phyloP scores from a whole-genome alignment of 1,140 invertebrate species.

The Nomia melanderi region DNA sequence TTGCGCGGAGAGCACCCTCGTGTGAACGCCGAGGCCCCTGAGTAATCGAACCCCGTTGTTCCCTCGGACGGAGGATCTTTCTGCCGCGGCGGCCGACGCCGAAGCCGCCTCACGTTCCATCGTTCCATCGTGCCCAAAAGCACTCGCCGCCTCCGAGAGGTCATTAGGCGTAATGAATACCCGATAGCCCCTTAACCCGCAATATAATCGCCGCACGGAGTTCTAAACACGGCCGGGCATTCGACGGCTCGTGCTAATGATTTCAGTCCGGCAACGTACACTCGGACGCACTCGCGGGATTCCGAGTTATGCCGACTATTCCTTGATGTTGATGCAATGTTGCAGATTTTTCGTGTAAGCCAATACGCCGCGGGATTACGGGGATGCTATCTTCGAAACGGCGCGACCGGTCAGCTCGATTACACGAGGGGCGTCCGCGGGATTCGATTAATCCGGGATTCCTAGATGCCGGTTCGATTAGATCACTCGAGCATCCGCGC shows the following conservation, averaged over 20 bases:
- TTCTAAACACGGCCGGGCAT: constrained; percentile 45
- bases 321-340: neutral
- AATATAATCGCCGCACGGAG: constrained; percentile 56
- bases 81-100: constrained; percentile 24
- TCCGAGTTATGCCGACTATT: neutral
- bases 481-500: too few species aligned
- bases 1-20: constrained; percentile 76
- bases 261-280: constrained; percentile 53
- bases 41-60: constrained; percentile 76
- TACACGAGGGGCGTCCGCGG: too few species aligned
- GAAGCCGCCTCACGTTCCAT: constrained; percentile 60
- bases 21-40: constrained; percentile 72
- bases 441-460: too few species aligned
- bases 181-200: constrained; percentile 63
- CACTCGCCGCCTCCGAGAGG: constrained; percentile 63
- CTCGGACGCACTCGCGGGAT: neutral
- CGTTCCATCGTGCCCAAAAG: constrained; percentile 61
- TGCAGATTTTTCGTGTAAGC: neutral
- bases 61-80: constrained; percentile 57
- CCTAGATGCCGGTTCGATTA: too few species aligned
- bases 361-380: too few species aligned
- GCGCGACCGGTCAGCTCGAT: too few species aligned
- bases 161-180: constrained; percentile 67
- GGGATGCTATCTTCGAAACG: too few species aligned
- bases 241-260: constrained; percentile 35